Percentiles rank a stretch among this genome's conserved stretches.
phyloP scores from a whole-genome alignment of 2,113 vertebrate species.

The Choloepus hoffmanni region DNA sequence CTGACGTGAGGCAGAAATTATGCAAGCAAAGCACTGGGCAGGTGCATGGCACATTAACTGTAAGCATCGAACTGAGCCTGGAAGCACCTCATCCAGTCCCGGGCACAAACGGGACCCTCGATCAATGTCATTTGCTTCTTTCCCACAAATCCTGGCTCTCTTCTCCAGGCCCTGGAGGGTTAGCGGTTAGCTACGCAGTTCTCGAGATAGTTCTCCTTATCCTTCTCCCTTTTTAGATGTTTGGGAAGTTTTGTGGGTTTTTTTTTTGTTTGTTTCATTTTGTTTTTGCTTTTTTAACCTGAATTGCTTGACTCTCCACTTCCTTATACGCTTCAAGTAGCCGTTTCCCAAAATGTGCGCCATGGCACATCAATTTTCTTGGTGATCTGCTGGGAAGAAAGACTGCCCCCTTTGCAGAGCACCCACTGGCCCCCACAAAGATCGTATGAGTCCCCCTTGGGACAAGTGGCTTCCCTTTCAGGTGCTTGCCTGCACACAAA shows the following conservation, averaged over 20 bases:
- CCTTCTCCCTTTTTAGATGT: not conserved
- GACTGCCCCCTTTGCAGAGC: fast-evolving
- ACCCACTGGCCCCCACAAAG: fast-evolving
- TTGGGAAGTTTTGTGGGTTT: too few species aligned
- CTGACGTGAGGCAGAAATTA: not conserved
- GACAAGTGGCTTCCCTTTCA: too few species aligned
- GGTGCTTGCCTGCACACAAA: too few species aligned
- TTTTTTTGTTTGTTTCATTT: too few species aligned
- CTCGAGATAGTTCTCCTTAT: not conserved
- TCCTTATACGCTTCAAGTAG: not conserved
- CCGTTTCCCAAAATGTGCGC: not conserved
- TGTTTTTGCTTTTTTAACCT: too few species aligned
- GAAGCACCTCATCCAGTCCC: fast-evolving
- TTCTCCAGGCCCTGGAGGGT: fast-evolving
- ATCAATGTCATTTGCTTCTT: fast-evolving
- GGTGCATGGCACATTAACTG: not conserved
- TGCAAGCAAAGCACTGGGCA: fast-evolving
- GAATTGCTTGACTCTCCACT: too few species aligned
- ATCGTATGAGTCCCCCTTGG: too few species aligned
- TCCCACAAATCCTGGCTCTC: not conserved
- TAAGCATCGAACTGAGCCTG: fast-evolving
- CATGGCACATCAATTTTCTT: fast-evolving
- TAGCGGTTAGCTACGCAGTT: fast-evolving
- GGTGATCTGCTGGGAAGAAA: not conserved
- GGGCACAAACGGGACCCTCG: fast-evolving